Percentiles rank a stretch among this genome's conserved stretches.
These are phyloP conservation scores for Brachionus koreanus DNA, from an alignment of 1,140 invertebrate species.

Conservation along the genomic window DNA sequence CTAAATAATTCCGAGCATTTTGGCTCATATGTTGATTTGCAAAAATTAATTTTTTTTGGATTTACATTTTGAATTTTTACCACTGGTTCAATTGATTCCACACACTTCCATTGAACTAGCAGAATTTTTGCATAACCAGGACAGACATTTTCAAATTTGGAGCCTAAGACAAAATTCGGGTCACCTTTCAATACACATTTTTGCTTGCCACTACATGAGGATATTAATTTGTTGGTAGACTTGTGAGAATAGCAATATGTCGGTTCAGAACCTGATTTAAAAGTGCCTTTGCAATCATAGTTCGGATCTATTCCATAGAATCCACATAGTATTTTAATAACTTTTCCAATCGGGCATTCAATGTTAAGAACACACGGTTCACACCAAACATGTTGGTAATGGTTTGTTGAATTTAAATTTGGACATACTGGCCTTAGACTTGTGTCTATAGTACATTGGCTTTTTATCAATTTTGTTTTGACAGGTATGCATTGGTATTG, in stretches of 20 bases:
- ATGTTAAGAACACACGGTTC: not conserved
- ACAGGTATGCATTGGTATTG: not conserved
- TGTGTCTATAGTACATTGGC: not conserved
- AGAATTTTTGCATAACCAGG: constrained; percentile 21
- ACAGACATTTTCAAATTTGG: constrained; percentile 13
- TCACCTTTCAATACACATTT: constrained; percentile 12
- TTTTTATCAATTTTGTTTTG: not conserved
- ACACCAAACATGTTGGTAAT: constrained; percentile 14
- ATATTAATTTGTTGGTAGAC: not conserved
- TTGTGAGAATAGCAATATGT: constrained; percentile 32
- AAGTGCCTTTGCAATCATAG: constrained; percentile 7
- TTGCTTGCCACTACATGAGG: not conserved
- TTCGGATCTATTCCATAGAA: constrained; percentile 34
- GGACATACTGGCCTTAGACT: not conserved
- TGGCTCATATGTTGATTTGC: not conserved
- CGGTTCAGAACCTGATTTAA: constrained; percentile 9
- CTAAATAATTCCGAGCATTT: not conserved
- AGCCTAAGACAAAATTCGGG: constrained; percentile 32
- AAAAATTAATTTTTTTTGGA: not conserved
- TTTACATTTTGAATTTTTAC: no score
- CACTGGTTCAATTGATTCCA: not conserved
- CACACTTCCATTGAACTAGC: constrained; percentile 37
- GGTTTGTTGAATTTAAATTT: not conserved
- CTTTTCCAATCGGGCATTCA: not conserved
- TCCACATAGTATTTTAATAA: not conserved